Percentiles rank a stretch among this genome's conserved stretches.
Conservation (phyloP, 1,140 invertebrate species). For the Lucilia cuprina region DNA sequence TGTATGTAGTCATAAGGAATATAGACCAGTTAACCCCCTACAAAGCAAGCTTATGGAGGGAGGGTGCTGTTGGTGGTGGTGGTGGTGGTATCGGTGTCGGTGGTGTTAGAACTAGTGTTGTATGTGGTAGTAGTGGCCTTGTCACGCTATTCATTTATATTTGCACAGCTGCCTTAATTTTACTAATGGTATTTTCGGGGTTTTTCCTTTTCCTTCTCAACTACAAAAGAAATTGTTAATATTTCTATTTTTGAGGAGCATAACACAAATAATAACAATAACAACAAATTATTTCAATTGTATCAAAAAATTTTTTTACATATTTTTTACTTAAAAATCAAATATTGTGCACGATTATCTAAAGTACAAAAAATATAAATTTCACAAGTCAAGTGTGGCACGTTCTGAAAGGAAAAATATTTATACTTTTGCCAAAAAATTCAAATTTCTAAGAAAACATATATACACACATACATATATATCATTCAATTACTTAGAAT, state of each 20-base stretch:
- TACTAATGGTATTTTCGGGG: slow-evolving; percentile 22
- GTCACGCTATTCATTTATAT: slow-evolving; percentile 26
- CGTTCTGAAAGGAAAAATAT: neutral
- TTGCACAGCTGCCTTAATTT: slow-evolving; percentile 35
- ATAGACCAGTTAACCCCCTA: slow-evolving; percentile 1
- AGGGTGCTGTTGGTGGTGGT: neutral
- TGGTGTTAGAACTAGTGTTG: neutral
- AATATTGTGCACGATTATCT: neutral
- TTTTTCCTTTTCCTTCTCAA: neutral
- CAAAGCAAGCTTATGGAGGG: neutral
- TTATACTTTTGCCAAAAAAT: neutral
- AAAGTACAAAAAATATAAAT: neutral
- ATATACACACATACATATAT: no score
- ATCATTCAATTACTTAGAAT: neutral
- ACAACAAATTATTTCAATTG: neutral
- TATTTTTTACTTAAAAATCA: neutral
- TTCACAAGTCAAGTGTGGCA: neutral
- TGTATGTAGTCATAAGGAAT: neutral
- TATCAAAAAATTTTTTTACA: neutral
- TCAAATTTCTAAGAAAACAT: neutral
- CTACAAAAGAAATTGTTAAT: neutral
- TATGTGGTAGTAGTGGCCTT: neutral
- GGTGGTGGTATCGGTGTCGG: neutral
- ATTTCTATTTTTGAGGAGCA: neutral
- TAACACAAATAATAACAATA: neutral